Conservation (phyloP, 2,797 vertebrate species). For the Balearica regulorum region DNA sequence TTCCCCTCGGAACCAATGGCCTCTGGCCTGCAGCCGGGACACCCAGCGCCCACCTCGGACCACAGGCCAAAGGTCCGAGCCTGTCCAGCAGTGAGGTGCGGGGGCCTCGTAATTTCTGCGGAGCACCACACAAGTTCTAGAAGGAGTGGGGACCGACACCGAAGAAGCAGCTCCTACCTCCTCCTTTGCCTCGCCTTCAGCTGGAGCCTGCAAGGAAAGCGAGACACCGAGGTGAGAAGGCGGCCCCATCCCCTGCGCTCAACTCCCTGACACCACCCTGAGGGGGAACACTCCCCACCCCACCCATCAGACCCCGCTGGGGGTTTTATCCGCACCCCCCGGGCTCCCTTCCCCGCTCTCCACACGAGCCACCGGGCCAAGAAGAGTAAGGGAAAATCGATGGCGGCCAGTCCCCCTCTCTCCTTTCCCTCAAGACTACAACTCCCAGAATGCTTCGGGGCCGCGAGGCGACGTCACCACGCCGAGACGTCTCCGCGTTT, state of each 20-base stretch:
- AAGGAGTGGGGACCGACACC: background rate
- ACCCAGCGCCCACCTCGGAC: background rate
- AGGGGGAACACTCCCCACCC: background rate
- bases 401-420: background rate
- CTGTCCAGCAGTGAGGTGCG: too few species aligned
- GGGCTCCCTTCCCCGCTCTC: background rate
- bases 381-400: background rate
- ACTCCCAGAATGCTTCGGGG: conserved; percentile 29
- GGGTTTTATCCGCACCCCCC: background rate
- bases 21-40: background rate
- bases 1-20: fast-evolving
- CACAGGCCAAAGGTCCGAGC: too few species aligned
- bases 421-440: background rate
- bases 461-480: background rate
- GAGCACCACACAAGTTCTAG: background rate
- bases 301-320: background rate
- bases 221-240: background rate
- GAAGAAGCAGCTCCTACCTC: conserved; percentile 77
- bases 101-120: background rate
- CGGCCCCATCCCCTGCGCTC: fast-evolving
- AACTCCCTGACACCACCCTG: background rate
- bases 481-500: background rate
- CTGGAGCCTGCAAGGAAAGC: conserved; percentile 68
- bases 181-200: conserved; percentile 82
- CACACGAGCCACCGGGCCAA: background rate